Evolutionary conservation across 2,113 vertebrate species (phyloP).

Genomic region (Nycticryphes semicollaris): DNA sequence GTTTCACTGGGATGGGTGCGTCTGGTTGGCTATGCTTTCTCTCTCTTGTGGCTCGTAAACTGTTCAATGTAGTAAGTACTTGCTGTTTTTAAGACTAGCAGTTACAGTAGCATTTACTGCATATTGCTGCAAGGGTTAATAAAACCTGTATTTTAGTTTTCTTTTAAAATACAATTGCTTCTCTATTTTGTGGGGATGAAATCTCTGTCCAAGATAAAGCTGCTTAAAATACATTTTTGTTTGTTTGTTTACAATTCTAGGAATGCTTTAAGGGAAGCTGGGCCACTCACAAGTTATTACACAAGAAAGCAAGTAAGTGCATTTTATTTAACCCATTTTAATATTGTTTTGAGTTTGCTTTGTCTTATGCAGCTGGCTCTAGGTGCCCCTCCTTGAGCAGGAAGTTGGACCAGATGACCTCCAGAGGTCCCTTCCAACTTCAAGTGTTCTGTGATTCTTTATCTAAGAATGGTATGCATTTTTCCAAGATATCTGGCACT

Average conservation of each 20-base stretch:
- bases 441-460: background rate
- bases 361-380: background rate
- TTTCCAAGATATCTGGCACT: background rate
- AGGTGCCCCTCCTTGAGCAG: background rate
- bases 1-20: background rate
- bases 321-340: background rate
- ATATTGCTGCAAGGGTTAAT: background rate
- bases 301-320: conserved; percentile 99
- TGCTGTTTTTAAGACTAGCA: background rate
- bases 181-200: background rate
- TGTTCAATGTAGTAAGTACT: background rate
- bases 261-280: conserved; percentile 99
- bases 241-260: conserved; percentile 74
- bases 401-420: background rate
- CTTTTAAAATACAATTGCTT: background rate
- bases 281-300: conserved; percentile 93
- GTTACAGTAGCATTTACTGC: background rate
- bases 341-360: background rate
- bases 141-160: background rate
- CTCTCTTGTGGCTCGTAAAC: background rate
- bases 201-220: background rate
- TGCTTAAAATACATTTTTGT: background rate
- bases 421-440: background rate
- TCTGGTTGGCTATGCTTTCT: background rate
- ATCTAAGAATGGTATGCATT: background rate